These are phyloP conservation scores for Carettochelys insculpta DNA, from an alignment of 2,113 vertebrate species.

Conservation along the genomic window DNA sequence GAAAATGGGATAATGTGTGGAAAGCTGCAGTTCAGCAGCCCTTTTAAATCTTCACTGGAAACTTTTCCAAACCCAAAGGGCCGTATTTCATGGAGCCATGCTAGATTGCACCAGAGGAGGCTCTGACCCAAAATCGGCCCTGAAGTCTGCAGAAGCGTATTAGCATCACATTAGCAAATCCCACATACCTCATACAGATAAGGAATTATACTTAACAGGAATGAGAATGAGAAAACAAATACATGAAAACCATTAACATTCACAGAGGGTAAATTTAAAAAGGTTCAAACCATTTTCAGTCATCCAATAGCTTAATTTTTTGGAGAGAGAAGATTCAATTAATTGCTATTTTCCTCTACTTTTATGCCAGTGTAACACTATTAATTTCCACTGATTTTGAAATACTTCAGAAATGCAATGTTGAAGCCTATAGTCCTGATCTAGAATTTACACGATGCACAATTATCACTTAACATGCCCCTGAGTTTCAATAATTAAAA, in stretches of 20 bases:
- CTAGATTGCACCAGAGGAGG: not conserved
- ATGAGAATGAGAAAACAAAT: not conserved
- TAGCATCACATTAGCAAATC: not conserved
- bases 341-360: not conserved
- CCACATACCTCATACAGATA: not conserved
- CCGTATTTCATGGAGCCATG: fast-evolving
- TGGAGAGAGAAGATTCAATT: not conserved
- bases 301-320: not conserved
- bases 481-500: not conserved
- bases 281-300: not conserved
- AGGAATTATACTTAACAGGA: not conserved
- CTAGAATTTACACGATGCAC: not conserved
- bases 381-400: not conserved
- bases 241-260: not conserved
- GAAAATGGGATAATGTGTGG: slow-evolving; percentile 5
- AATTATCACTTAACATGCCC: not conserved
- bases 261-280: not conserved
- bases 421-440: not conserved
- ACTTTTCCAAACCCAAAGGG: not conserved
- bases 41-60: not conserved
- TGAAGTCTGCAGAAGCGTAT: not conserved
- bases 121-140: not conserved
- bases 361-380: not conserved
- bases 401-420: not conserved
- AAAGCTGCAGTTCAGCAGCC: not conserved